Percentiles rank a stretch among this genome's conserved stretches.
Conservation (phyloP, 2,113 vertebrate genomes). For the Puffinus mauretanicus region DNA sequence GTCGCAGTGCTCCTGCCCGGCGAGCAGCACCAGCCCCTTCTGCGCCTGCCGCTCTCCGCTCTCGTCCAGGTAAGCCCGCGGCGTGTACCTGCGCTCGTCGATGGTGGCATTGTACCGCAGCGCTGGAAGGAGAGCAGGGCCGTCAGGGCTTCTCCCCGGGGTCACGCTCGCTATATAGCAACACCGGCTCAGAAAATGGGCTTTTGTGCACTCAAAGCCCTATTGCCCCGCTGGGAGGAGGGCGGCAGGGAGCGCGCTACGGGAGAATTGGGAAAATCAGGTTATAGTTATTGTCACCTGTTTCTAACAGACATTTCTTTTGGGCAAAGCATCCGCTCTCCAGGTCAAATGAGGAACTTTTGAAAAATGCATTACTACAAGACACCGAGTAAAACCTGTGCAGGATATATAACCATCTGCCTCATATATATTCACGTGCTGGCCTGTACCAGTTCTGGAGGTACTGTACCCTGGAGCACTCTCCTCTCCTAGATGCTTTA, state of each 20-base stretch:
- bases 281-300: neutral
- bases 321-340: neutral
- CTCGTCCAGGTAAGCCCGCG: conserved; percentile 87
- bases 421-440: fast-evolving
- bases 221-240: fast-evolving
- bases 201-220: neutral
- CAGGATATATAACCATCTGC: fast-evolving
- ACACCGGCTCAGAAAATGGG: fast-evolving
- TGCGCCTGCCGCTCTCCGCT: conserved; percentile 67
- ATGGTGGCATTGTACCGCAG: conserved; percentile 86
- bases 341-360: neutral
- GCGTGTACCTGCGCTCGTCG: conserved; percentile 88
- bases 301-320: neutral
- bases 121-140: conserved; percentile 50
- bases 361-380: fast-evolving
- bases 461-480: fast-evolving
- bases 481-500: neutral
- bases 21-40: conserved; percentile 71
- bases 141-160: neutral
- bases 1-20: conserved; percentile 78
- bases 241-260: fast-evolving
- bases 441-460: neutral
- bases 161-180: fast-evolving
- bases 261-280: neutral
- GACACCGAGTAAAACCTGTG: fast-evolving